Percentiles rank a stretch among this genome's conserved stretches.
Evolutionary conservation across 2,888 invertebrate species (phyloP).

Genomic region (Caradrina kadenii): DNA sequence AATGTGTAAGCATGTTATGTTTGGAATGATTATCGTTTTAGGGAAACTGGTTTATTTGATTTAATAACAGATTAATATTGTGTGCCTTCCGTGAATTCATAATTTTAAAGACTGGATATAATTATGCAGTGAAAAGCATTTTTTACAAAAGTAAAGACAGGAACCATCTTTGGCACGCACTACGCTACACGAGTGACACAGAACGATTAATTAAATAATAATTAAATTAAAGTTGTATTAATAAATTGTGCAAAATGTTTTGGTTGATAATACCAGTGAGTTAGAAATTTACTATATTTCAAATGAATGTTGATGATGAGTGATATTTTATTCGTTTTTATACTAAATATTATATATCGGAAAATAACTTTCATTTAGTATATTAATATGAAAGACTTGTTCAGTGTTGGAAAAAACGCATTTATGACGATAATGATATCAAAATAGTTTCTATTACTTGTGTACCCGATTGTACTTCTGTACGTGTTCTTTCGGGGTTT

Average conservation of each 20-base stretch:
- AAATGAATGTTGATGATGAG: neutral
- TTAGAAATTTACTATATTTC: constrained; percentile 1
- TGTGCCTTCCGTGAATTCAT: neutral
- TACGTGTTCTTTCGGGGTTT: neutral
- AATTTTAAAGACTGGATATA: neutral
- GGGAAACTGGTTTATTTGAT: constrained; percentile 7
- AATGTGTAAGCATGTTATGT: constrained; percentile 14
- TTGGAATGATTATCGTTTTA: constrained; percentile 57
- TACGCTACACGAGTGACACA: constrained; percentile 9
- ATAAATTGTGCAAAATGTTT: constrained; percentile 23
- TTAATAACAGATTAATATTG: neutral
- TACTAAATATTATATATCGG: neutral
- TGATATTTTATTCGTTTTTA: neutral
- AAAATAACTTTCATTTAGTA: neutral
- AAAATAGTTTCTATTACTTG: neutral
- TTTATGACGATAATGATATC: neutral
- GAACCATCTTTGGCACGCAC: constrained; percentile 43
- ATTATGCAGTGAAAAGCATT: neutral
- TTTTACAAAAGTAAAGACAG: constrained; percentile 22
- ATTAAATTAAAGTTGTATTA: constrained; percentile 9
- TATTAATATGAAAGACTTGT: too few relatives aligned
- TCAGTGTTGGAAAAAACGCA: neutral
- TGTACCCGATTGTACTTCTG: constrained; percentile 1
- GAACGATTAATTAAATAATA: neutral
- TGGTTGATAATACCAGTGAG: constrained; percentile 4